Evolutionary conservation across 92 coral and sea anemone genomes (phyloP).

Genomic region (Zoanthus sociatus): DNA sequence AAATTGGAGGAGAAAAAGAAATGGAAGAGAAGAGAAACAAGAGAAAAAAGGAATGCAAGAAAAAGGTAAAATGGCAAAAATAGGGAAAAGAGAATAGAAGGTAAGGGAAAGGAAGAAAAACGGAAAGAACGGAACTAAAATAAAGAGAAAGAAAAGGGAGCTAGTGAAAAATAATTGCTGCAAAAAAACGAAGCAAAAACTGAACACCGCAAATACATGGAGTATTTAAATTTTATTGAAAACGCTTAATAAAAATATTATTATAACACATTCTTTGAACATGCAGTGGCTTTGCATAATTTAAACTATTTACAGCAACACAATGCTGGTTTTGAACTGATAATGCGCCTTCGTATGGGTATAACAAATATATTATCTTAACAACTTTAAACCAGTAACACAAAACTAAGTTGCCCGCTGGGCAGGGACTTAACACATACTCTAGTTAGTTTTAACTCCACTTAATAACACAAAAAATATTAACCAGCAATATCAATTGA

Average conservation of each 20-base stretch:
- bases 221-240: slow-evolving; percentile 13
- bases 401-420: background rate
- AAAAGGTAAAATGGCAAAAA: too few species aligned
- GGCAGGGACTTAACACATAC: background rate
- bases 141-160: too few species aligned
- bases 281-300: slow-evolving; percentile 16
- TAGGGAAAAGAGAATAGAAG: too few species aligned
- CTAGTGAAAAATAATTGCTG: too few species aligned
- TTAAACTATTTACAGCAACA: slow-evolving; percentile 6
- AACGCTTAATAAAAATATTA: slow-evolving; percentile 40
- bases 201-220: background rate
- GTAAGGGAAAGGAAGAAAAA: too few species aligned
- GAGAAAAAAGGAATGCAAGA: too few species aligned
- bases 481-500: slow-evolving; percentile 3
- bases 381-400: background rate
- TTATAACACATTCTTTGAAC: slow-evolving; percentile 17
- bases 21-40: too few species aligned
- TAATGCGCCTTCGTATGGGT: background rate
- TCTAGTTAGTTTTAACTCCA: background rate
- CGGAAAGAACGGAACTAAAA: too few species aligned
- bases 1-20: too few species aligned
- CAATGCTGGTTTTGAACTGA: background rate
- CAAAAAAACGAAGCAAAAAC: too few species aligned
- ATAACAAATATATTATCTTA: background rate
- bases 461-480: background rate